Conservation (phyloP, 2,888 invertebrate species). For the Microctonus hyperodae region DNA sequence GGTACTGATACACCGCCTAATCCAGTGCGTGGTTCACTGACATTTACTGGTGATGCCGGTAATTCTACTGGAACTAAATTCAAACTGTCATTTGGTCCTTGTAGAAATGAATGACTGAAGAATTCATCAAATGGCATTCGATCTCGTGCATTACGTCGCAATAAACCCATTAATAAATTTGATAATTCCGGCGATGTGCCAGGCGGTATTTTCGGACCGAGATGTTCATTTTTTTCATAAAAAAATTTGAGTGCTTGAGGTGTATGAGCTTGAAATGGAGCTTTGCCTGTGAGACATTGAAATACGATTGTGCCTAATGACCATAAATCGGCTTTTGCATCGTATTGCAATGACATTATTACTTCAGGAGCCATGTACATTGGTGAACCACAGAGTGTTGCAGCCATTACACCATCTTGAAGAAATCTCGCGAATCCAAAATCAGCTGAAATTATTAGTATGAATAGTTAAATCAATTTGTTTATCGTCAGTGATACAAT, state of each 20-base stretch:
- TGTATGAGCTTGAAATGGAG: constrained; percentile 97
- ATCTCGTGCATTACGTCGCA: constrained; percentile 92
- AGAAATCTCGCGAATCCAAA: constrained; percentile 99
- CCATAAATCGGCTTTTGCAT: constrained; percentile 99
- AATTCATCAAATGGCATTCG: constrained; percentile 96
- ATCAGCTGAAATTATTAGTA: constrained; percentile 76
- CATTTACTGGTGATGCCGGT: constrained; percentile 55
- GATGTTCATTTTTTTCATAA: constrained; percentile 93
- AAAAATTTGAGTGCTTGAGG: constrained; percentile 96
- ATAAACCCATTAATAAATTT: constrained; percentile 83
- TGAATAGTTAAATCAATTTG: background rate
- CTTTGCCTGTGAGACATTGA: constrained; percentile 98
- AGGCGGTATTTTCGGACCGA: constrained; percentile 90
- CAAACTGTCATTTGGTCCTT: constrained; percentile 66
- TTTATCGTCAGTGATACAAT: too few relatives aligned
- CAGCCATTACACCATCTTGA: constrained; percentile 99
- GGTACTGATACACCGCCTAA: constrained; percentile 48
- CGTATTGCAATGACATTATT: constrained; percentile 98
- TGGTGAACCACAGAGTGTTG: constrained; percentile 98
- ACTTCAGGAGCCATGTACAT: constrained; percentile 99
- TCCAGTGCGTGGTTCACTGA: constrained; percentile 47
- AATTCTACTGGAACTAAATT: constrained; percentile 62
- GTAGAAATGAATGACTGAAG: constrained; percentile 92
- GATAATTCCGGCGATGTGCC: constrained; percentile 91
- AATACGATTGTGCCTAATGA: constrained; percentile 98